Base-by-base conservation (phyloP, 2,113 vertebrate species). In the Bujurquina vittata region DNA sequence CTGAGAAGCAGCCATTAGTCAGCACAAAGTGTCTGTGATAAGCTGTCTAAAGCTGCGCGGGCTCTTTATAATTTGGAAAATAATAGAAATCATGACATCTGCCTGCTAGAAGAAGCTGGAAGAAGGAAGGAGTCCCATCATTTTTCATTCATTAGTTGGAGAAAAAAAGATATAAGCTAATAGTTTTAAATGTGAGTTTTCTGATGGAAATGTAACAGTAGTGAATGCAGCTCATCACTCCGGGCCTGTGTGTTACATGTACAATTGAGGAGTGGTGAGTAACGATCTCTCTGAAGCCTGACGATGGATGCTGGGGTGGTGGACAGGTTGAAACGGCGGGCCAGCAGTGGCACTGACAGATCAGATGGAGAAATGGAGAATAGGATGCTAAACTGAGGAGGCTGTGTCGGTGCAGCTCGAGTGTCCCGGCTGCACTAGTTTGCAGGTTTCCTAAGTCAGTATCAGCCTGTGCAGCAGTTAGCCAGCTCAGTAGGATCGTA, bases 111-210 rank as follows among this genome's bases (percentile, higher is more conserved):
- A 72, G 65, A 52, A 52, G 65, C 17, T 31, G 43, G 20, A 52
- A 31, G 65, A 52, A 22, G 4, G 54, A 56, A 72, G 43, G 43
- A 72, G 43, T 29, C 23, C 43, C 0, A 0, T 31, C 5, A 0
- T n/a, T 31, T 52, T 14, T 2, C 10, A 52, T 10, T 72, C 26
- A n/a, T 14, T n/a, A 0, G 22, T 7, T 0, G 9, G 29, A 69
- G 26, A 31, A 31, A 52, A 31, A 52, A 7, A 52, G 63, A 67
- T 67, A 46, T 18, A 49, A 67, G 18, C 1, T 26, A 6, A 67
- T 3, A 5, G 18, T 67, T 43, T 43, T 10, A 43, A 43, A 3
- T 43, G 40, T 43, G 40, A 43, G 40, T 14, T 26, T 69, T 5
- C 40, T 49, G 65, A 18, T 5, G 29, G 65, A 29, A 69, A 17